Evolutionary conservation across 1,140 invertebrate species (phyloP), one percentile per base, ranked within the genome.

Genomic region (Zaprionus nigranus): DNA sequence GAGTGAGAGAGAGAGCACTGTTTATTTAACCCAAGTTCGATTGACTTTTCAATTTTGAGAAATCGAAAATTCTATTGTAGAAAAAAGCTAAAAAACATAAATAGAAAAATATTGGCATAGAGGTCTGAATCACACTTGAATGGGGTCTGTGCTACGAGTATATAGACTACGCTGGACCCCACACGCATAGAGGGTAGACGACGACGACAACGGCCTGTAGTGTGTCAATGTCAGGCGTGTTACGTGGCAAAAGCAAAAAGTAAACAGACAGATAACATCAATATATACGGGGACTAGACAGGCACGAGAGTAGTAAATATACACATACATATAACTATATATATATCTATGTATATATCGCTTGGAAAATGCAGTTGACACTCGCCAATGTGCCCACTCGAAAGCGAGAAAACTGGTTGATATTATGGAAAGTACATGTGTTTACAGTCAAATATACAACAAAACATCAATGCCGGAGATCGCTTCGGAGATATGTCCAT

Each of bases 311-410:
- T 26, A 20, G 51, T 12, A 53, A 15, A 67, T 36, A 65, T 2
- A 38, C 13, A 34, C 11, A 20, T 7, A 24, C 57, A 51, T 36
- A 11, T 2, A 36, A 26, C 12, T 24, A 40, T 17, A 15, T 53
- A 12, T 43, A 36, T 17, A 15, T 22, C 34, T 9, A 11, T 36
- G 49, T 7, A 22, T 36, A 43, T 51, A 2, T 54, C 24, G 26
- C 15, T n/a, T 62, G 78, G 72, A 81, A 74, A 82, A 69, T 81
- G 75, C 82, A 85, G 78, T 75, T 81, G 75, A 58, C 82, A 86
- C 82, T 81, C 40, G 61, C 38, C 20, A 26, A 38, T 70, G 62
- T 70, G 69, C 69, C 69, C 82, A 84, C 82, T 85, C 63, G 60
- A 76, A 75, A 65, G 5, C 26, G 2, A 61, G 30, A 66, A 71